Percentiles rank a stretch among this genome's conserved stretches.
Conservation (phyloP, 1,140 invertebrate genomes). For the Drosophila simulans region DNA sequence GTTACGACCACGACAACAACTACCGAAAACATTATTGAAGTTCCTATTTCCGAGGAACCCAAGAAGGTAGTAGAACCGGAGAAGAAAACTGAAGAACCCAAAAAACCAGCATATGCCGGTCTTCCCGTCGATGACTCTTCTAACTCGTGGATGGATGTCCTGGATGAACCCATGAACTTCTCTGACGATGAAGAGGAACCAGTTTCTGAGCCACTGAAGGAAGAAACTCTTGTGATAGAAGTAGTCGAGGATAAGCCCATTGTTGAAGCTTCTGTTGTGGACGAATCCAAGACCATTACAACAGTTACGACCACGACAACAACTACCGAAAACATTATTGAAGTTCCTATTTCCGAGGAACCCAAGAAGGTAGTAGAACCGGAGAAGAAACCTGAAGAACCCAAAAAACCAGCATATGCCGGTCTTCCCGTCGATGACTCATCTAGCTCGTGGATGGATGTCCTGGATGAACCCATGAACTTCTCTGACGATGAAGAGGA, state of each 20-base stretch:
- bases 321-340: constrained; percentile 13
- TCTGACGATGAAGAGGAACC: constrained; percentile 27
- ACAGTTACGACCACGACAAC: constrained; percentile 20
- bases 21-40: too few relatives aligned
- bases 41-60: too few relatives aligned
- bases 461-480: constrained; percentile 85
- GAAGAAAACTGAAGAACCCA: not conserved
- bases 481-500: constrained; percentile 83
- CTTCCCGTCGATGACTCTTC: constrained; percentile 85
- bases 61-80: too few relatives aligned
- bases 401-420: constrained; percentile 69
- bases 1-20: too few relatives aligned
- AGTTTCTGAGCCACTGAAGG: constrained; percentile 2
- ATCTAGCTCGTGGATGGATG: constrained; percentile 85
- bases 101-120: constrained; percentile 81
- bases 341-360: constrained; percentile 7
- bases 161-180: not conserved
- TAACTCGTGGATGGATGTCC: constrained; percentile 85
- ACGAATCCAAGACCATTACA: constrained; percentile 6
- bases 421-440: constrained; percentile 82
- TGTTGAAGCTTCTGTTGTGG: constrained; percentile 4
- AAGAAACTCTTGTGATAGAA: not conserved
- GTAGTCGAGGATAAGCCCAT: not conserved
- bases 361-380: not conserved
- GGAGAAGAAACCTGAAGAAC: constrained; percentile 22